Base-by-base conservation (phyloP, 2,888 invertebrate species). In the Lepidocyrtinus sp. region DNA sequence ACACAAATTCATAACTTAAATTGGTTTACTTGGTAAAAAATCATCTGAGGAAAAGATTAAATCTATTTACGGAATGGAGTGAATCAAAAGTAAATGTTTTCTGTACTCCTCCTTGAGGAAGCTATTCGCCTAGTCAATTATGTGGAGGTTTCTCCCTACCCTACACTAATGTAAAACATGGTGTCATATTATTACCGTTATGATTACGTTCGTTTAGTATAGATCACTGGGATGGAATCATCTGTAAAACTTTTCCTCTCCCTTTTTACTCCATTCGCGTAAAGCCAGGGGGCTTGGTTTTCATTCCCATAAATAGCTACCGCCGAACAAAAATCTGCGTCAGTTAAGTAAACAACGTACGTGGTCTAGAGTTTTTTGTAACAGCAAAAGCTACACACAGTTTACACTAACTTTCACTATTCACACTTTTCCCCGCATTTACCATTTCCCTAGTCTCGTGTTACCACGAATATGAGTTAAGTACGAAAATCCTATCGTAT, bases 201-300 rank as follows among this genome's bases (percentile, higher is more conserved):
- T n/a, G n/a, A n/a, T n/a, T n/a, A 72, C 21, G 19, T 63, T 72
- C 63, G 63, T 72, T 72, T 72, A 61, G 62, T 70, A 70, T 25
- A 50, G 63, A 62, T 72, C 63, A 63, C 46, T 72, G 63, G 72
- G 63, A 72, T 63, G 63, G 63, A 72, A 72, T 72, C 46, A 63
- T 63, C 63, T 36, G 72, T 62, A 63, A 72, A 72, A 72, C 62
- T 46, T 46, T 63, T 45, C 63, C 26, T 61, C 61, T 15, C 61
- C 46, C 50, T 69, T 65, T 45, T 15, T 45, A 65, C 65, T 19
- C 12, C 45, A 22, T 69, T 69, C 67, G 27, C 64, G 55, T 50
- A 24, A 19, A 69, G 26, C 25, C 26, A 55, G 55, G 25, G 55
- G 55, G 69, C 26, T 55, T 55, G 55, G 50, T n/a, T 50, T 27